Evolutionary conservation across 2,888 invertebrate species (phyloP).

Genomic region (Rhagium mordax): DNA sequence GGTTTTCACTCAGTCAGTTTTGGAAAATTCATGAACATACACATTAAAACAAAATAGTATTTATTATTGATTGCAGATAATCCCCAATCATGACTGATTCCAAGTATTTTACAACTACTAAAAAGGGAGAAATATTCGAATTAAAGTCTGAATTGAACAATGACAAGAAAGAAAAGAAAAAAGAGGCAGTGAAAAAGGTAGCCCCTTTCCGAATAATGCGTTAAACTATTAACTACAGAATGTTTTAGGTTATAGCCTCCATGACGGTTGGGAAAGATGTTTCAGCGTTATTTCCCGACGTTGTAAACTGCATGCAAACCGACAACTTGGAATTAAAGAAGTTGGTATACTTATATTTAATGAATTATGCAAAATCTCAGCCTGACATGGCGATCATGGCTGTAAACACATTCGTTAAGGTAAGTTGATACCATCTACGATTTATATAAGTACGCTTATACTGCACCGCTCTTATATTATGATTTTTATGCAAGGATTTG

Average conservation of each 20-base stretch:
- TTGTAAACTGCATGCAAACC: conserved; percentile 99
- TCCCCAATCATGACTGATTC: conserved; percentile 95
- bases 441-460: conserved; percentile 46
- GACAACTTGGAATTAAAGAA: conserved; percentile 99
- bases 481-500: conserved; percentile 73
- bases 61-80: conserved; percentile 34
- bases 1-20: neutral
- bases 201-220: neutral
- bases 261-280: conserved; percentile 99
- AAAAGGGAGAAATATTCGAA: conserved; percentile 99
- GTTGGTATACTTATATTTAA: conserved; percentile 97
- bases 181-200: conserved; percentile 99
- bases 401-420: conserved; percentile 99
- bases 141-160: conserved; percentile 98
- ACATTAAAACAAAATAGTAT: neutral
- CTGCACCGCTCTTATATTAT: conserved; percentile 51
- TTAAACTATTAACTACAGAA: neutral
- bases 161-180: conserved; percentile 99
- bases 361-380: conserved; percentile 99
- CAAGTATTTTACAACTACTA: conserved; percentile 99
- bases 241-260: conserved; percentile 92
- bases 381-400: conserved; percentile 99
- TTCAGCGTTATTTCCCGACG: conserved; percentile 97
- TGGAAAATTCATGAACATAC: neutral
- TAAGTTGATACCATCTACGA: conserved; percentile 68